Evolutionary conservation across 2,113 vertebrate genomes (phyloP), one percentile per base, ranked within the genome.

Genomic region (Sinosuthora webbiana): DNA sequence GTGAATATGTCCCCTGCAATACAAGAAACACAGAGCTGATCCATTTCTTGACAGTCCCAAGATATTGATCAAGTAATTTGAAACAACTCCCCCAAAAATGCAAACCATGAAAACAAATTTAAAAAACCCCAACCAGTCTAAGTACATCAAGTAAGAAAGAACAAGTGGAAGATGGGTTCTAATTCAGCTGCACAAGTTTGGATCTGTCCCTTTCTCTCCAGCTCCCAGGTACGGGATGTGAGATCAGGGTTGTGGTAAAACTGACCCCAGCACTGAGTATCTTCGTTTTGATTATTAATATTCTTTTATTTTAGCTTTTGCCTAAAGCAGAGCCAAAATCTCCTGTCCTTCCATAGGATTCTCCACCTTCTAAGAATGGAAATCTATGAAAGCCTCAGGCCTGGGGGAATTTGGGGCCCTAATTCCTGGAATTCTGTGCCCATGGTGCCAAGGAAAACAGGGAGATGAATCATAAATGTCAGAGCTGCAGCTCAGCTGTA

Each of bases 41-140:
- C 11, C 21, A 56, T 33, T 64, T 90, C 75, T 50, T 45, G 44
- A 30, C 3, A 8, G 16, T 35, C 44, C 11, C 44, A 83, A 41
- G 9, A 15, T n/a, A 44, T 5, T 60, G 25, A 37, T 37, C 17
- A 33, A 3, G 23, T 83, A 73, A 35, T 62, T n/a, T 73, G n/a
- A 69, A 76, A 53, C 7, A 45, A 21, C 2, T 4, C 23, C 7
- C 7, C 7, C 0, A 27, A 47, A 73, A 65, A 30, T 16, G 76
- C 49, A 31, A 8, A 5, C 28, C 19, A 28, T 18, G 8, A 10
- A 79, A 80, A 55, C 6, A 75, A 70, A 13, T 2, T n/a, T 6
- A 23, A 24, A 80, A 27, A 9, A 0, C 0, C 4, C 7, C 35
- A 62, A 20, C 1, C 15, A 47, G 14, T 9, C 25, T 50, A 21